Percentiles rank a stretch among this genome's conserved stretches.
These are phyloP conservation scores for Bursaphelenchus okinawaensis DNA, from an alignment of 2,888 invertebrate genomes.

Conservation along the genomic window DNA sequence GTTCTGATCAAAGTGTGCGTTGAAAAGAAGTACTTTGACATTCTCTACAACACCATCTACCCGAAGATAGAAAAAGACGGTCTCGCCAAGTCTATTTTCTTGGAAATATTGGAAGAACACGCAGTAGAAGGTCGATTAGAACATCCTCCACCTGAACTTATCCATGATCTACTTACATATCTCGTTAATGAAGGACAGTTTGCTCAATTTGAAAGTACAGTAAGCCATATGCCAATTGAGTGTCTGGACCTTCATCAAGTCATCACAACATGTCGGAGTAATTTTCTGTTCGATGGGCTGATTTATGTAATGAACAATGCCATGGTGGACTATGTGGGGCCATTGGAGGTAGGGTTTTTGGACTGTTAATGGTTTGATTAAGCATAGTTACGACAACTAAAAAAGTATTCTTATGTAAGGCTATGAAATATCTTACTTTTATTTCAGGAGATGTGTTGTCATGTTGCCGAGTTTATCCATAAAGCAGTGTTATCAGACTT, in stretches of 20 bases:
- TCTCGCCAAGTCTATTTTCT: constrained; percentile 67
- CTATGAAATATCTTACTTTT: too few species aligned
- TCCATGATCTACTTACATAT: constrained; percentile 70
- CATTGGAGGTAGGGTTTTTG: constrained; percentile 64
- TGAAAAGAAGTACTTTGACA: constrained; percentile 55
- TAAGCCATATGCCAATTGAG: constrained; percentile 70
- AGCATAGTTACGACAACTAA: too few species aligned
- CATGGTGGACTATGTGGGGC: constrained; percentile 71
- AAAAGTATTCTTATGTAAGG: too few species aligned
- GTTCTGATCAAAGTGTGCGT: constrained; percentile 39
- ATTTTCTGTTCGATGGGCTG: constrained; percentile 69
- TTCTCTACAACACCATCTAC: constrained; percentile 68
- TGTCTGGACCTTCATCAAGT: constrained; percentile 71
- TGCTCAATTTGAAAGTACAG: constrained; percentile 67
- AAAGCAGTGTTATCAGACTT: constrained; percentile 56
- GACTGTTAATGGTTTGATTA: too few species aligned
- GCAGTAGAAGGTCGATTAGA: constrained; percentile 41
- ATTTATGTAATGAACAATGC: constrained; percentile 74
- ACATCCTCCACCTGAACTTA: constrained; percentile 68
- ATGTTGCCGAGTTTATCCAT: constrained; percentile 30
- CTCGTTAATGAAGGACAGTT: constrained; percentile 67
- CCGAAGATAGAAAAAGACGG: constrained; percentile 62
- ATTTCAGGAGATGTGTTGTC: constrained; percentile 52
- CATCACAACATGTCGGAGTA: constrained; percentile 65
- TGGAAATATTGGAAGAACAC: constrained; percentile 68